Base-by-base conservation (phyloP, 2,888 invertebrate species). In the Parapristionchus giblindavisi region DNA sequence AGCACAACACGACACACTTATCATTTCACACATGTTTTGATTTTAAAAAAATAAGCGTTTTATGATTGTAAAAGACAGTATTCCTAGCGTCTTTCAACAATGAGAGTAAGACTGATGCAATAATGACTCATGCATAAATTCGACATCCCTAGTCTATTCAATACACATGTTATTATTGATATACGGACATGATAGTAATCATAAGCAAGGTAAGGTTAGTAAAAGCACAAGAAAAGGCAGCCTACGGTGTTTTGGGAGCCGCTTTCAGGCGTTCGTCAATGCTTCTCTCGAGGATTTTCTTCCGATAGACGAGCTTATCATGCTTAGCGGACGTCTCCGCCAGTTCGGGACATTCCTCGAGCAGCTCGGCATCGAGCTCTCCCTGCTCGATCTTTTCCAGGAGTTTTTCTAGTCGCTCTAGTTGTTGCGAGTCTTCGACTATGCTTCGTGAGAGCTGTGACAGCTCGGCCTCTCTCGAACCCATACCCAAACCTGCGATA, bases 321-420 rank as follows among this genome's bases (percentile, higher is more conserved):
- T n/a, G 17, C 14, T 38, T 36, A 29, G 52, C 38, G 36, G 34
- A 38, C 6, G 36, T 54, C 32, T 70, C 54, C 3, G 27, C 36
- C 52, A 52, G 38, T 29, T 70, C 70, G 4, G 70, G 70, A n/a
- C 70, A 70, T 27, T 21, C 70, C 27, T 32, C 48, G 24, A 70
- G 38, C 52, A 70, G 54, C 24, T 70, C 70, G 54, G 52, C 70
- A 27, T 70, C 70, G 24, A 70, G 21, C 8, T 54, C 24, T 17
- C 54, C 54, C 6, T 54, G 52, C 54, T 70, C 70, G 54, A 70
- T 38, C 70, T 70, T 70, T 36, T 51, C 52, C 2, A 70, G 32
- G 6, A 70, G 24, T n/a, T 54, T n/a, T 38, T 70, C 70, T 32
- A 70, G 38, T 21, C 70, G 36, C 38, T 34, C 14, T 27, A 70